These are phyloP conservation scores for Drosophila ogumai DNA, from an alignment of 1,140 invertebrate genomes.

Conservation along the genomic window DNA sequence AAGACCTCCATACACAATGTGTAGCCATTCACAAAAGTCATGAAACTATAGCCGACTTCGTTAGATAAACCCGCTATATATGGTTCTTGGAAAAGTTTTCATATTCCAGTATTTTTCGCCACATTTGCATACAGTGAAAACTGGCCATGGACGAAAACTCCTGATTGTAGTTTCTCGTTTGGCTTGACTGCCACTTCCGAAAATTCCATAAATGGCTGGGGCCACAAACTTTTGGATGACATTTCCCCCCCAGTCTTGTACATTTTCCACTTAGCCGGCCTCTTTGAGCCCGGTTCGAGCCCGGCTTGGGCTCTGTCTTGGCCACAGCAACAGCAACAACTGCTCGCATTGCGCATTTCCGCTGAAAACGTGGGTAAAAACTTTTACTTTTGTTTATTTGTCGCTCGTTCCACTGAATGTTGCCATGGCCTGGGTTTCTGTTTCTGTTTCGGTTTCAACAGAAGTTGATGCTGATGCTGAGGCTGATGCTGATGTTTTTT, in stretches of 20 bases:
- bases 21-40: neutral
- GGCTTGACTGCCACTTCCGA: slow-evolving; percentile 50
- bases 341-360: slow-evolving; percentile 70
- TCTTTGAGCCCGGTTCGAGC: slow-evolving; percentile 20
- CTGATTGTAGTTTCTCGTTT: slow-evolving; percentile 34
- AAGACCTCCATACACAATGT: neutral
- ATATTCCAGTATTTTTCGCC: slow-evolving; percentile 29
- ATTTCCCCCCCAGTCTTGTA: slow-evolving; percentile 27
- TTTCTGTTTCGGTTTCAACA: slow-evolving; percentile 20
- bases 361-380: slow-evolving; percentile 64
- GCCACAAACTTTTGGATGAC: slow-evolving; percentile 69
- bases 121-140: slow-evolving; percentile 42
- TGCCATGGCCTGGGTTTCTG: slow-evolving; percentile 1
- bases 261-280: slow-evolving; percentile 21
- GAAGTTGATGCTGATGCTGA: slow-evolving; percentile 26
- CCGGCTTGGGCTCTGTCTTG: slow-evolving; percentile 32
- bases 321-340: slow-evolving; percentile 53
- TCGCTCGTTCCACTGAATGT: slow-evolving; percentile 71
- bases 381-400: slow-evolving; percentile 82
- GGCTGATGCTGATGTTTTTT: slow-evolving; percentile 36
- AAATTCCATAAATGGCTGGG: slow-evolving; percentile 74
- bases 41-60: slow-evolving; percentile 3
- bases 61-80: slow-evolving; percentile 21
- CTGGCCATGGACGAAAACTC: slow-evolving; percentile 37
- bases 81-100: slow-evolving; percentile 24